Base-by-base conservation (phyloP, 1,140 invertebrate genomes). In the Pteromalus puparum region DNA sequence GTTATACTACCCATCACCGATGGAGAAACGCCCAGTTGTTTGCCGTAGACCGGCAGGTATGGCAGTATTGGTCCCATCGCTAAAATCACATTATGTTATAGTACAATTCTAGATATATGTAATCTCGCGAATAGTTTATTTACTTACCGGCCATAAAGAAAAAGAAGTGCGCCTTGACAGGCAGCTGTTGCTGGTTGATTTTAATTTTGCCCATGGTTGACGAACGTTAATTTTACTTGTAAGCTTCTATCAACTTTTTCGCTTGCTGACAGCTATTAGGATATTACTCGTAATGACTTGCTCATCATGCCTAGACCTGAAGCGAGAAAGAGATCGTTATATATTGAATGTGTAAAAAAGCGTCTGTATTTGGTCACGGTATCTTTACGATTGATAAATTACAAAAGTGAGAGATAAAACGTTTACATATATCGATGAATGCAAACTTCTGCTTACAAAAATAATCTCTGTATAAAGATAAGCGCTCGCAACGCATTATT, bases 151-250 rank as follows among this genome's bases (percentile, higher is more conserved):
- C 96, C 94, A 97, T 96, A 87, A 97, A 97, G 89, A 96, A 97
- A 89, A 97, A 97, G 86, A 94, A 97, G 90, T 97, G 96, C 1
- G 95, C 95, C 93, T 97, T 97, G n/a, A 97, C 94, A 12, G 96
- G 96, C 90, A 97, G 87, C 68, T 96, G 93, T 53, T 94, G 93
- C 78, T 88, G 93, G 89, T 96, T 95, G n/a, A 97, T 93, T 89
- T 95, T 95, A 84, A 94, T 92, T 91, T 94, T 95, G 91, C n/a
- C 78, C 77, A 87, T 84, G 42, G 26, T 46, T 42, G n/a, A 24
- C n/a, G n/a, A n/a, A 7, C 74, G n/a, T 12, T 10, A 9, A 70
- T 24, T 34, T 34, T 0, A 34, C 30, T n/a, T n/a, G n/a, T n/a
- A 15, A 24, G n/a, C 68, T 15, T 4, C 5, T 75, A 75, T 75